A percentile compares a stretch with the other conserved stretches of the same genome.
phyloP scores from a whole-genome alignment of 2,113 vertebrate genomes.

The Mastomys natalensis region DNA sequence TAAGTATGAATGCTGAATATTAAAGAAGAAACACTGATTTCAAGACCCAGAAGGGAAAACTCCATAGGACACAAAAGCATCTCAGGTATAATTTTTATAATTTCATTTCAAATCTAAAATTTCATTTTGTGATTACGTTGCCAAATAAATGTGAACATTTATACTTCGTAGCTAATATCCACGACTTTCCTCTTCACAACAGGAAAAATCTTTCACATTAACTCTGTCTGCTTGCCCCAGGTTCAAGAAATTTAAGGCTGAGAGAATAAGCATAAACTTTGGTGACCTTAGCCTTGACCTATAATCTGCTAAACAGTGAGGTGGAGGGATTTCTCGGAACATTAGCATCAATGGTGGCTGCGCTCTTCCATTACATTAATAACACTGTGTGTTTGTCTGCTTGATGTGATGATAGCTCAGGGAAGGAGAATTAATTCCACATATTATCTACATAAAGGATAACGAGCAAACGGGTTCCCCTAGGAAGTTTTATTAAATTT shows the following conservation, averaged over 20 bases:
- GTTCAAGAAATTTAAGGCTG: neutral
- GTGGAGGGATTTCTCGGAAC: slow-evolving; percentile 80
- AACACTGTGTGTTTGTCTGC: slow-evolving; percentile 86
- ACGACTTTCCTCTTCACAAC: neutral
- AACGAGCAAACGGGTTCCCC: slow-evolving; percentile 85
- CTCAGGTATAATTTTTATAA: slow-evolving; percentile 45
- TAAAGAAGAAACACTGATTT: slow-evolving; percentile 64
- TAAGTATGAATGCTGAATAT: slow-evolving; percentile 67
- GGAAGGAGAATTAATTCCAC: slow-evolving; percentile 87
- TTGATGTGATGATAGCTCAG: slow-evolving; percentile 85
- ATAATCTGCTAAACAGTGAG: slow-evolving; percentile 68
- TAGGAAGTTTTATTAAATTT: slow-evolving; percentile 88
- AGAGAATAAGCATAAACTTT: slow-evolving; percentile 54
- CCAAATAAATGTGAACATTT: slow-evolving; percentile 47
- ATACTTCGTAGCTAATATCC: slow-evolving; percentile 10
- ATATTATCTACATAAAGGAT: slow-evolving; percentile 86
- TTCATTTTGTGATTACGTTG: slow-evolving; percentile 29
- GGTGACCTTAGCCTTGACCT: slow-evolving; percentile 75
- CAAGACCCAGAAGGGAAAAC: slow-evolving; percentile 41
- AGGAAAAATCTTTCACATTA: slow-evolving; percentile 22
- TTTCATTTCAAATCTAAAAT: slow-evolving; percentile 62
- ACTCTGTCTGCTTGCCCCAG: neutral
- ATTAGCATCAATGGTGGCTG: slow-evolving; percentile 83
- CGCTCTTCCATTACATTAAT: slow-evolving; percentile 86
- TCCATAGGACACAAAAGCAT: slow-evolving; percentile 45